Conservation (phyloP, 2,888 invertebrate species). For the Machimus rusticus region DNA sequence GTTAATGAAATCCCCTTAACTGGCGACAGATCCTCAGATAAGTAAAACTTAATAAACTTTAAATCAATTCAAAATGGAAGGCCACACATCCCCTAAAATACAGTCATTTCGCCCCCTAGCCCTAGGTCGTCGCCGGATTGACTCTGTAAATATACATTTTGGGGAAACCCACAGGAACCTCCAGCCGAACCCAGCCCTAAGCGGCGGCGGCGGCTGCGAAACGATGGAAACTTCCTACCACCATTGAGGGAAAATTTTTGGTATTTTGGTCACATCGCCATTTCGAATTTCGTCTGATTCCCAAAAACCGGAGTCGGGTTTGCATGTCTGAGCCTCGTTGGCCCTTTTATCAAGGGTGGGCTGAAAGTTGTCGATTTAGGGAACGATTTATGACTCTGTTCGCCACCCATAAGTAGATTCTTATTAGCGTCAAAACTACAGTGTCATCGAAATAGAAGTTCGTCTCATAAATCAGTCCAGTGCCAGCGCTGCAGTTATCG, state of each 20-base stretch:
- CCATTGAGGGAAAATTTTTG: neutral
- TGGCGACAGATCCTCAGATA: conserved; percentile 7
- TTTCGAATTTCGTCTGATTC: conserved; percentile 8
- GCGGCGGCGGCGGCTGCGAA: too few relatives aligned
- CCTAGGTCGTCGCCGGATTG: neutral
- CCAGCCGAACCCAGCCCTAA: neutral
- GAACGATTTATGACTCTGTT: conserved; percentile 28
- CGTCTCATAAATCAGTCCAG: conserved; percentile 10
- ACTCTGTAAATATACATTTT: neutral
- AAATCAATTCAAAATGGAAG: conserved; percentile 33
- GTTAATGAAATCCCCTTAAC: conserved; percentile 23
- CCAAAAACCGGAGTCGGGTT: neutral
- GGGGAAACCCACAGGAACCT: neutral
- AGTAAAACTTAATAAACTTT: conserved; percentile 24
- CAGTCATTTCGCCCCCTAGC: neutral
- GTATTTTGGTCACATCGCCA: conserved; percentile 5
- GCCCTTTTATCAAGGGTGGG: neutral
- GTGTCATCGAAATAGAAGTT: conserved; percentile 22
- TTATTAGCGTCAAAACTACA: conserved; percentile 19
- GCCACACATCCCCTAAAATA: neutral
- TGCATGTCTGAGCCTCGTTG: conserved; percentile 33
- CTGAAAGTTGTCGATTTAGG: neutral
- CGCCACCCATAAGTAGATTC: conserved; percentile 23
- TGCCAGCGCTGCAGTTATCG: neutral
- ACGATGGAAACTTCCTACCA: neutral